phyloP scores from a whole-genome alignment of 2,113 vertebrate species.

The Galbula dea region DNA sequence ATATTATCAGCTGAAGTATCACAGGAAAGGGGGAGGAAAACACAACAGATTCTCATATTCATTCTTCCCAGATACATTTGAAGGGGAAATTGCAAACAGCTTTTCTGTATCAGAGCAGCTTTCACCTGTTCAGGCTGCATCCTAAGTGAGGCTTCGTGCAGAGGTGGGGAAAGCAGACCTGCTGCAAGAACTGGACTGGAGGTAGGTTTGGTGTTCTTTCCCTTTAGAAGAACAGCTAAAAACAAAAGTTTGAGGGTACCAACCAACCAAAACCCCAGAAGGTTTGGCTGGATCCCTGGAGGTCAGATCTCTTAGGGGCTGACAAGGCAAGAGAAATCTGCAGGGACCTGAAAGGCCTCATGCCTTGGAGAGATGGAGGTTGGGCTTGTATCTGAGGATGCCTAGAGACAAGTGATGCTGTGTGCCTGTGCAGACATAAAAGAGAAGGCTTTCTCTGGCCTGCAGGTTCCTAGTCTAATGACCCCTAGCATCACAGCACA shows the following conservation, averaged over 20 bases:
- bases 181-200: background rate
- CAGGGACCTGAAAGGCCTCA: background rate
- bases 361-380: background rate
- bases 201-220: background rate
- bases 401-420: background rate
- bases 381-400: background rate
- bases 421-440: background rate
- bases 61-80: background rate
- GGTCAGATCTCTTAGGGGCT: background rate
- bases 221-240: background rate
- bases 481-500: background rate
- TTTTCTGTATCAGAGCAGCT: background rate
- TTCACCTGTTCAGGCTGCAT: background rate
- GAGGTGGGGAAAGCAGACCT: background rate
- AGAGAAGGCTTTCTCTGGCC: background rate
- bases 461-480: background rate
- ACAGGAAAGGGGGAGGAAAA: background rate
- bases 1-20: background rate
- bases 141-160: background rate
- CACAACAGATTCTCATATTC: background rate
- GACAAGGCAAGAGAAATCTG: background rate
- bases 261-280: background rate
- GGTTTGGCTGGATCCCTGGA: background rate
- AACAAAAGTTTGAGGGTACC: background rate
- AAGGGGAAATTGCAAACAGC: background rate